Percentiles rank a stretch among this genome's conserved stretches.
phyloP scores from a whole-genome alignment of 2,797 vertebrate genomes.

The Catamblyrhynchus diadema region DNA sequence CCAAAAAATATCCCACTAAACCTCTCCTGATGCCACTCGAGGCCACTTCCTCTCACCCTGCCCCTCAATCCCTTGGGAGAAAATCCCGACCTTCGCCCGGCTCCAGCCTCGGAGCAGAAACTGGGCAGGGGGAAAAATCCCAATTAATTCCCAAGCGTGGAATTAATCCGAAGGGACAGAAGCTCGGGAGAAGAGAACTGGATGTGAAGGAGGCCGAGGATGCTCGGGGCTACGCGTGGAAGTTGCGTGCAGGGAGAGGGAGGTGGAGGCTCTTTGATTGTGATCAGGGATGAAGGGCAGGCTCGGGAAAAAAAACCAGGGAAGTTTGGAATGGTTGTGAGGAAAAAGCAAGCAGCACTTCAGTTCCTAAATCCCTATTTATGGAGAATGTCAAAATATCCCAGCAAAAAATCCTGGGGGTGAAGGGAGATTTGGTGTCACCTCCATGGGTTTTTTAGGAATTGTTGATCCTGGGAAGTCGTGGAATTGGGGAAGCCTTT shows the following conservation, averaged over 20 bases:
- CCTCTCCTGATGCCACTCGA: neutral
- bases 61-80: neutral
- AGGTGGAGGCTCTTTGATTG: neutral
- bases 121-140: fast-evolving
- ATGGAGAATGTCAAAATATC: fast-evolving
- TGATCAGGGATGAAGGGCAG: neutral
- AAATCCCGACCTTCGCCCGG: neutral
- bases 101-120: neutral
- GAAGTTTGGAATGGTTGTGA: neutral
- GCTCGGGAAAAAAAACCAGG: neutral
- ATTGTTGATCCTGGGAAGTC: neutral
- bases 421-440: neutral
- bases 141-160: fast-evolving
- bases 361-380: neutral
- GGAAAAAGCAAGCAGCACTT: fast-evolving
- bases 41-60: fast-evolving
- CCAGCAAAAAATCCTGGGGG: neutral
- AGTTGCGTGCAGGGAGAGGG: neutral
- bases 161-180: neutral
- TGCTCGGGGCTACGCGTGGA: neutral
- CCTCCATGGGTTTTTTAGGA: neutral
- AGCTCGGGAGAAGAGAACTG: neutral
- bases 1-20: neutral
- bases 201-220: neutral
- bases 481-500: neutral